Evolutionary conservation across 2,888 invertebrate species (phyloP), one percentile per base, ranked within the genome.

Genomic region (Eugnorisma glareosa): DNA sequence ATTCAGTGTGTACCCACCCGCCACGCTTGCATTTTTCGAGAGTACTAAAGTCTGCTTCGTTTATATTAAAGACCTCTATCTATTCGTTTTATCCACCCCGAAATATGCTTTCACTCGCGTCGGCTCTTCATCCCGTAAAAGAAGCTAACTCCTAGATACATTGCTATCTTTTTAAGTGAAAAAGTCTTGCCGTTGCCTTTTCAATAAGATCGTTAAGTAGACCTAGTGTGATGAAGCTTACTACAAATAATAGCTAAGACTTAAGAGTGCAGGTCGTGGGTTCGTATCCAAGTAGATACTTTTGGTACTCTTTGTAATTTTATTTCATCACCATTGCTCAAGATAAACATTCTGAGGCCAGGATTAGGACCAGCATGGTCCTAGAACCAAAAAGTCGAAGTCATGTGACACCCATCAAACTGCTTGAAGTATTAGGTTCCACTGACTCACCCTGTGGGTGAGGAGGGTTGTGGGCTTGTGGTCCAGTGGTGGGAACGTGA

Each of bases 51-150:
- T 94, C 96, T 94, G 95, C 96, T 96, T 96, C 96, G 96, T 96
- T 96, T 96, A 96, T 96, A 96, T 96, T 96, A 96, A 96, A 96
- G 95, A 96, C 95, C 96, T 96, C 96, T 96, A 96, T 96, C 96
- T 96, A 96, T 96, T 96, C 96, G 96, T 96, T 96, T 96, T 95
- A 96, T 96, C 96, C 94, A 90, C 87, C 92, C 91, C 93, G 94
- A 95, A 95, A 95, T 95, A 95, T 94, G 95, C 94, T 96, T 95
- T 95, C 94, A 94, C 94, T 95, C 92, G 95, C 92, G 86, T 90
- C 89, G 92, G 90, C 93, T 94, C 93, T 94, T 94, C 94, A 94
- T 93, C 89, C 86, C 86, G 89, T 89, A 89, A 89, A 88, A 91
- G 88, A 84, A 84, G 86, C 85, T 81, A 86, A 85, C 79, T 85